Conservation (phyloP, 2,797 vertebrate species). For the Myotis myotis region DNA sequence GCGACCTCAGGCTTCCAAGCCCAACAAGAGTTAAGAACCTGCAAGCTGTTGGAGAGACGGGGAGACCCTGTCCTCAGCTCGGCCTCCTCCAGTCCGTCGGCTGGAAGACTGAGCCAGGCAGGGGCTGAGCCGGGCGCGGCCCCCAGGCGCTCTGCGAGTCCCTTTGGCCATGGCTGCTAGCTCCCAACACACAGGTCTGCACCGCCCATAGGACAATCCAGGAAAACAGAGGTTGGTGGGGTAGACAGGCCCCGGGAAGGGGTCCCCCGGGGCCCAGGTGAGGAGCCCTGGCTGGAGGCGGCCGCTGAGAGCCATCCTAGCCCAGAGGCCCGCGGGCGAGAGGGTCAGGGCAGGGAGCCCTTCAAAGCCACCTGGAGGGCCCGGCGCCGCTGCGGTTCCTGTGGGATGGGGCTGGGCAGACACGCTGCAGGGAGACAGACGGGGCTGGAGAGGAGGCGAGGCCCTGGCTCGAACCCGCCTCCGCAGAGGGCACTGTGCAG, state of each 20-base stretch:
- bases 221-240: neutral
- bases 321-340: fast-evolving
- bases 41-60: fast-evolving
- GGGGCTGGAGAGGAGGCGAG: neutral
- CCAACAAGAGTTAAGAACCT: fast-evolving
- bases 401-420: neutral
- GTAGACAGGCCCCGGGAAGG: neutral
- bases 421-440: neutral
- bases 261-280: no score
- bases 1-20: neutral
- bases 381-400: no score
- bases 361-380: no score
- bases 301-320: neutral
- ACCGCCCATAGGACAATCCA: fast-evolving
- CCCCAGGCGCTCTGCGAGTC: fast-evolving
- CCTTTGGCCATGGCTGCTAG: fast-evolving
- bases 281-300: neutral
- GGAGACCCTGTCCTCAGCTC: fast-evolving
- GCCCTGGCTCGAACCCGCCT: neutral
- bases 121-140: fast-evolving
- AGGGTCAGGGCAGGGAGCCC: neutral
- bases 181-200: fast-evolving
- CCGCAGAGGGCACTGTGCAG: fast-evolving
- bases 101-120: neutral
- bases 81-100: neutral